Base-by-base conservation (phyloP, 2,888 invertebrate species). In the Ichneumoninae sp. region DNA sequence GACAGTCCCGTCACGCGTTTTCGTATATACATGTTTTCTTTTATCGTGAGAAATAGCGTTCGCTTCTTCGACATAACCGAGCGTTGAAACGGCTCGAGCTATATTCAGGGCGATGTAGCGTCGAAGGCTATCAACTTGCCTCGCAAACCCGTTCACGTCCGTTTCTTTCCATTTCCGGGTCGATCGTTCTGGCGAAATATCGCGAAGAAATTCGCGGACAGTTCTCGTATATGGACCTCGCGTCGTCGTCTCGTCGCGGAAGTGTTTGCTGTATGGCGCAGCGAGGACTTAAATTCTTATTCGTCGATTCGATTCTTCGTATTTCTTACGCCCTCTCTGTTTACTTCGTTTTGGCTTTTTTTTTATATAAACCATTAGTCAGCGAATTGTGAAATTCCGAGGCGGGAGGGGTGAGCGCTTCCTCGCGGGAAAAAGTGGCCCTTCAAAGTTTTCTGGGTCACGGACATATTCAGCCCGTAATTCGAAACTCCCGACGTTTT, bases 81-180 rank as follows among this genome's bases (percentile, higher is more conserved):
- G 65, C 71, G 74, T 62, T 52, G 71, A 52, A 77, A 69, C 33
- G 66, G 80, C 71, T 68, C 22, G 22, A 57, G 57, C 13, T 57
- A 57, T 26, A 57, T 57, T 57, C 57, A 57, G 72, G 69, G 6
- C 44, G 66, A 72, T 50, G 62, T 22, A 68, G 60, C 60, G 57
- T n/a, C 52, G 71, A 80, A 80, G 47, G 80, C 83, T 69, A 84
- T 84, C 80, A 81, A 84, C 65, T 74, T 10, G 77, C 66, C 65
- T 81, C 78, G 54, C 78, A 69, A 69, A 71, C 69, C 77, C 81
- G 70, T 81, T 82, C 84, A 74, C 81, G 72, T 81, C 76, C 68
- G 54, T 78, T 84, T 74, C 69, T 69, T 84, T 84, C 74, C 77
- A 78, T 84, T 84, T 84, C 84, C 78, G 81, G 52, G 74, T 26